Conservation (phyloP, 2,797 vertebrate species). For the Glossophaga mutica region DNA sequence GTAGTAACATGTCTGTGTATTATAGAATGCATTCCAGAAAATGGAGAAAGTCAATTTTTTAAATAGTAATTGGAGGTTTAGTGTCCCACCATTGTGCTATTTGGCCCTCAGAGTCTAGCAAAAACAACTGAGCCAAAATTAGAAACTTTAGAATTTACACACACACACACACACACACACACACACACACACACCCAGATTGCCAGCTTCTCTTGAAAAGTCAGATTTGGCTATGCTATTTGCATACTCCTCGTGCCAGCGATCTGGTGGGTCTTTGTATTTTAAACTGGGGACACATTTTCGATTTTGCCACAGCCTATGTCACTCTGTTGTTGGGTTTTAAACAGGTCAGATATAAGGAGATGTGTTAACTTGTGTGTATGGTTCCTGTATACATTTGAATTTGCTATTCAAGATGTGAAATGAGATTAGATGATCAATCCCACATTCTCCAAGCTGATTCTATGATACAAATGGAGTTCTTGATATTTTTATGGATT, state of each 20-base stretch:
- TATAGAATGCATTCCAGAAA: not conserved
- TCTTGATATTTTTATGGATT: constrained; percentile 23
- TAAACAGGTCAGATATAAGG: not conserved
- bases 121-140: not conserved
- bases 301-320: not conserved
- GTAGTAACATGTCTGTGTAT: not conserved
- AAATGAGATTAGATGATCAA: not conserved
- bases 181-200: not conserved
- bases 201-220: not conserved
- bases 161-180: not conserved
- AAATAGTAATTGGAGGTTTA: not conserved
- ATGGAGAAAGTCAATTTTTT: not conserved
- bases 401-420: not conserved
- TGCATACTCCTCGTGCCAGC: not conserved
- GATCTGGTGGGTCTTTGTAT: not conserved
- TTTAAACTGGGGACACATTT: not conserved
- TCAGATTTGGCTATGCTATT: not conserved
- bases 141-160: not conserved
- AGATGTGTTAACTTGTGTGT: constrained; percentile 2
- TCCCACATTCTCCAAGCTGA: not conserved
- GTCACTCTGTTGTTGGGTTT: not conserved
- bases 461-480: not conserved
- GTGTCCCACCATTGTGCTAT: not conserved
- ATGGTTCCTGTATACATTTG: not conserved
- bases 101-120: not conserved